These are phyloP conservation scores for Zalophus californianus DNA, from an alignment of 2,797 vertebrate species.

Conservation along the genomic window DNA sequence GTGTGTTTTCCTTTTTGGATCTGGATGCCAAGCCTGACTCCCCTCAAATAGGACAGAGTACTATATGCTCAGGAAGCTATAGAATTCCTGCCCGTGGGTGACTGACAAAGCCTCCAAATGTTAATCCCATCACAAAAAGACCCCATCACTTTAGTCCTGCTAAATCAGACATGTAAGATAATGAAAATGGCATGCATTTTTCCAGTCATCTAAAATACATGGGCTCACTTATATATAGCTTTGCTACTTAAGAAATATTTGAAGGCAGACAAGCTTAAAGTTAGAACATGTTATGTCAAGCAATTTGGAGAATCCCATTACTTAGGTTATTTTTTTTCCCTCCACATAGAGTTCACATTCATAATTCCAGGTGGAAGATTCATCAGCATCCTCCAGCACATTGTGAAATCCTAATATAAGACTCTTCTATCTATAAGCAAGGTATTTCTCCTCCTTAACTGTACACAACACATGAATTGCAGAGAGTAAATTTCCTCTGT, in stretches of 20 bases:
- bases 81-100: neutral
- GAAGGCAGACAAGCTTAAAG: slow-evolving; percentile 24
- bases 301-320: neutral
- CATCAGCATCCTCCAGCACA: neutral
- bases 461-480: neutral
- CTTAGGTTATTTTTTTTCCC: slow-evolving; percentile 24
- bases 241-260: slow-evolving; percentile 48
- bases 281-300: slow-evolving; percentile 35
- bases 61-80: neutral
- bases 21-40: neutral
- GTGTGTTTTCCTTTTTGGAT: neutral
- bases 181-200: neutral
- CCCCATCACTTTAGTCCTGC: neutral
- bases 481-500: neutral
- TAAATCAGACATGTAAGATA: neutral
- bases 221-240: slow-evolving; percentile 1
- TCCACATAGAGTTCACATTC: neutral
- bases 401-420: neutral
- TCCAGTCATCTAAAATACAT: slow-evolving; percentile 40
- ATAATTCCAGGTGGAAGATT: neutral
- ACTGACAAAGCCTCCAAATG: neutral
- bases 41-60: neutral
- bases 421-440: neutral
- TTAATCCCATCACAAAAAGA: neutral
- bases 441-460: neutral